These are phyloP conservation scores for Ophioninae sp. DNA, from an alignment of 2,888 invertebrate genomes.

Conservation along the genomic window DNA sequence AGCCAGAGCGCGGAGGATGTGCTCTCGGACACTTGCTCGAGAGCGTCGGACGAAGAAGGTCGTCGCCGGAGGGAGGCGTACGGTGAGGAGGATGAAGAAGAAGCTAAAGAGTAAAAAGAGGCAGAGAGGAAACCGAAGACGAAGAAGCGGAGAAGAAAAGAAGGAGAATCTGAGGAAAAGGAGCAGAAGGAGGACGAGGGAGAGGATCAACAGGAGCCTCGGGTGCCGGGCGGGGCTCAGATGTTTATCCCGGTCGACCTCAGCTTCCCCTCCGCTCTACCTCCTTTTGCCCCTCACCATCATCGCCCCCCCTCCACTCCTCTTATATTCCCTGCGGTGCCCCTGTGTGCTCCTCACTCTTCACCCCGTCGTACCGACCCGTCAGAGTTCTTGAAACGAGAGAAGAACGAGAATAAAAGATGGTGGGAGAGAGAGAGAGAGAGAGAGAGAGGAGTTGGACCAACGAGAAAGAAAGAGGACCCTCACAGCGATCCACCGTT, in stretches of 20 bases:
- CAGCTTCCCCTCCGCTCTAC: slow-evolving; percentile 71
- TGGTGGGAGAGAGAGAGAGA: slow-evolving; percentile 38
- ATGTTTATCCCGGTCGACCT: slow-evolving; percentile 81
- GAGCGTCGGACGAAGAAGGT: slow-evolving; percentile 58
- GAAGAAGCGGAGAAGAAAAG: slow-evolving; percentile 65
- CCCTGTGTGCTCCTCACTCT: slow-evolving; percentile 66
- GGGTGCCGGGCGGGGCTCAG: slow-evolving; percentile 81
- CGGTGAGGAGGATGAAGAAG: slow-evolving; percentile 60
- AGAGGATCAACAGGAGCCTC: slow-evolving; percentile 74
- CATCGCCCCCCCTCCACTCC: slow-evolving; percentile 60
- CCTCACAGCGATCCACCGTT: slow-evolving; percentile 58
- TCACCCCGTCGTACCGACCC: slow-evolving; percentile 65
- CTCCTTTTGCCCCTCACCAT: slow-evolving; percentile 59
- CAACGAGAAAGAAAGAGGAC: slow-evolving; percentile 40
- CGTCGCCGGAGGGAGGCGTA: slow-evolving; percentile 56
- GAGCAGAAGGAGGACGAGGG: slow-evolving; percentile 72
- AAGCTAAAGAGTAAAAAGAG: slow-evolving; percentile 55
- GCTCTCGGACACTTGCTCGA: slow-evolving; percentile 41
- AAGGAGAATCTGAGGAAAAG: slow-evolving; percentile 68
- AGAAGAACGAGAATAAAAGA: slow-evolving; percentile 52
- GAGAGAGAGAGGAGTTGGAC: slow-evolving; percentile 50
- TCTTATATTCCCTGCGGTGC: slow-evolving; percentile 67
- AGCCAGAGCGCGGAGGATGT: slow-evolving; percentile 50
- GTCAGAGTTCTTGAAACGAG: slow-evolving; percentile 70
- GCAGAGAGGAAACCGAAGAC: slow-evolving; percentile 60